These are phyloP conservation scores for Malacoctenus gilli DNA, from an alignment of 2,797 vertebrate genomes.

Conservation along the genomic window DNA sequence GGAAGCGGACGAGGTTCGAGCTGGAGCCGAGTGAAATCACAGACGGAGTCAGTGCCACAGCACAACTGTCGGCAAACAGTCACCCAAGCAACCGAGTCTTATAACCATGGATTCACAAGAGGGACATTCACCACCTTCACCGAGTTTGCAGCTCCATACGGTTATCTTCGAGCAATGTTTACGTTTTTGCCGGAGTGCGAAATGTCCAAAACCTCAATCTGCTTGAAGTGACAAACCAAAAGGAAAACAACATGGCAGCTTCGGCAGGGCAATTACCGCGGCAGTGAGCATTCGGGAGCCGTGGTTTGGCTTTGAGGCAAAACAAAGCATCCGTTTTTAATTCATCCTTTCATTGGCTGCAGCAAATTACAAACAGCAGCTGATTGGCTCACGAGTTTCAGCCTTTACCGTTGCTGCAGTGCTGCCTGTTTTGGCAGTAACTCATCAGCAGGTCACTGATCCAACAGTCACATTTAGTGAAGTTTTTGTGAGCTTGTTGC, in stretches of 20 bases:
- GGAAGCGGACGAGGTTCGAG: conserved; percentile 31
- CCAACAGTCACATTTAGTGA: too few species aligned
- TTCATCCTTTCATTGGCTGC: not conserved
- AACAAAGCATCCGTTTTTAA: not conserved
- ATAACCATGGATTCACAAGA: conserved; percentile 20
- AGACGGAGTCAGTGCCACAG: conserved; percentile 51
- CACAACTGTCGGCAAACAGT: conserved; percentile 37
- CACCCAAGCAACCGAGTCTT: conserved; percentile 3
- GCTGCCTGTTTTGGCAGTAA: too few species aligned
- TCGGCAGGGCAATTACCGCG: not conserved
- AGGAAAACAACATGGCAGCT: not conserved
- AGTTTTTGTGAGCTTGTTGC: too few species aligned
- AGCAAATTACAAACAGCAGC: too few species aligned
- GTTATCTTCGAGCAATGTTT: too few species aligned
- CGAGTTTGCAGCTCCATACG: too few species aligned
- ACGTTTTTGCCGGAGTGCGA: too few species aligned
- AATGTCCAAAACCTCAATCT: conserved; percentile 5
- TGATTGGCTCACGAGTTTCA: not conserved
- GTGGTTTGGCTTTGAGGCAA: conserved; percentile 3
- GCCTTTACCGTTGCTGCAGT: not conserved
- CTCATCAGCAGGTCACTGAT: too few species aligned
- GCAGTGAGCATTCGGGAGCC: not conserved
- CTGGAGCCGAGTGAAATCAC: conserved; percentile 34
- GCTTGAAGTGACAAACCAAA: conserved; percentile 6
- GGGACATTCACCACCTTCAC: too few species aligned